phyloP scores from a whole-genome alignment of 2,797 vertebrate genomes.

The Crenichthys baileyi region DNA sequence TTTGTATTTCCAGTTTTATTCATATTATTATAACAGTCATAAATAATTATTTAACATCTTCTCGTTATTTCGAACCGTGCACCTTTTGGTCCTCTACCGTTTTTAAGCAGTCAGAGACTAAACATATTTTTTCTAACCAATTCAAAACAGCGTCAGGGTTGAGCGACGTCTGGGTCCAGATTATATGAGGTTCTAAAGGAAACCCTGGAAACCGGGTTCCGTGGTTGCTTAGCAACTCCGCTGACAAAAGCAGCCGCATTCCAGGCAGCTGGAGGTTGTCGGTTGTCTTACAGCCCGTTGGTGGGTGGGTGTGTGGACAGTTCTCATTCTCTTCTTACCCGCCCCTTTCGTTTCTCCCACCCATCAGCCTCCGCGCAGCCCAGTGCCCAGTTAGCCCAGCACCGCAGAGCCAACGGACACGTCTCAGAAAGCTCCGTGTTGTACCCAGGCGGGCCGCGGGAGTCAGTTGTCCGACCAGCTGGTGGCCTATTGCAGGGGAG shows the following conservation, averaged over 20 bases:
- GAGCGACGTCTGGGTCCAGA: background rate
- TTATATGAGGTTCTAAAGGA: background rate
- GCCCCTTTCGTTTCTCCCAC: background rate
- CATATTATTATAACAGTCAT: background rate
- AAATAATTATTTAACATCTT: background rate
- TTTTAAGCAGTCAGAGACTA: background rate
- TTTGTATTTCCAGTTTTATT: background rate
- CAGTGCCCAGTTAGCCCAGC: constrained; percentile 13
- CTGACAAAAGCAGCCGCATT: background rate
- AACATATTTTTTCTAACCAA: background rate
- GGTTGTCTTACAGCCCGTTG: background rate
- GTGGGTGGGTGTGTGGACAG: background rate
- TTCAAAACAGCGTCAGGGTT: background rate
- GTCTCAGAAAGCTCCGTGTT: constrained; percentile 44
- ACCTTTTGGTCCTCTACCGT: background rate
- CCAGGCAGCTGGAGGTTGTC: background rate
- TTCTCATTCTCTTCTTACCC: background rate
- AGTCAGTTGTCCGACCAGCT: constrained; percentile 1
- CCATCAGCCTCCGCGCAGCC: background rate
- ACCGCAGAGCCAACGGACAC: constrained; percentile 51
- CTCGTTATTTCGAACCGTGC: background rate
- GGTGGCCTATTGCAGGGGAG: background rate
- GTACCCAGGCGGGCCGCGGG: background rate
- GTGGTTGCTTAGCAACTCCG: background rate
- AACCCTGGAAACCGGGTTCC: background rate